phyloP scores from a whole-genome alignment of 2,797 vertebrate species.

The Columba guinea region DNA sequence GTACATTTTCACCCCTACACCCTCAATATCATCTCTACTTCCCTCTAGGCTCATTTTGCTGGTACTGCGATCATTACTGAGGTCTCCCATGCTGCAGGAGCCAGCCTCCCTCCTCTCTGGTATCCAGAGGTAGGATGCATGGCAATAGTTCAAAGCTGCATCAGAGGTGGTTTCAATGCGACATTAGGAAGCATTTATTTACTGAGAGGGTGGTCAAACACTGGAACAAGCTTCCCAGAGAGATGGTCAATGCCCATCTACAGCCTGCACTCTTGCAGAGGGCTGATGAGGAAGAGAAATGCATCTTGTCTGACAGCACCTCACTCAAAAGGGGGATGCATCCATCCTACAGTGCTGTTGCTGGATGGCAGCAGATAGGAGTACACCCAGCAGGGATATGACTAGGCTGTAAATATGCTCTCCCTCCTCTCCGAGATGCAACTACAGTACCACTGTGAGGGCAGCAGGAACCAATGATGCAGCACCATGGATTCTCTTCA shows the following conservation, averaged over 20 bases:
- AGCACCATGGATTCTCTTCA: background rate
- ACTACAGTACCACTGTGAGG: accelerated
- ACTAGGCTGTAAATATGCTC: background rate
- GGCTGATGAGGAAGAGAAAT: background rate
- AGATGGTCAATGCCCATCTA: background rate
- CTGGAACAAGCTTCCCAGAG: no score
- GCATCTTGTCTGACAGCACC: background rate
- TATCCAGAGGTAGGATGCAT: no score
- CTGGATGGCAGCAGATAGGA: background rate
- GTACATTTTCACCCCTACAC: background rate
- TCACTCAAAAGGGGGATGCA: background rate
- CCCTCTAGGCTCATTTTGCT: background rate
- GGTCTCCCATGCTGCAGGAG: background rate
- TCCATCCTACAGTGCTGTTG: background rate
- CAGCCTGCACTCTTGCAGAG: background rate
- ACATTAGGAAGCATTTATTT: no score
- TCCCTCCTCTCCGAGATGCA: background rate
- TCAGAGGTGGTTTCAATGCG: no score
- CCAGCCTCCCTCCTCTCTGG: no score
- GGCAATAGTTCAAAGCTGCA: no score
- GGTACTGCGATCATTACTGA: background rate
- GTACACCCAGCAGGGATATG: background rate
- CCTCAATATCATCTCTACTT: background rate
- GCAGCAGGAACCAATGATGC: background rate
- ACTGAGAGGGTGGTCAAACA: no score